Base-by-base conservation (phyloP, 2,888 invertebrate species). In the Scaptomyza reducta region DNA sequence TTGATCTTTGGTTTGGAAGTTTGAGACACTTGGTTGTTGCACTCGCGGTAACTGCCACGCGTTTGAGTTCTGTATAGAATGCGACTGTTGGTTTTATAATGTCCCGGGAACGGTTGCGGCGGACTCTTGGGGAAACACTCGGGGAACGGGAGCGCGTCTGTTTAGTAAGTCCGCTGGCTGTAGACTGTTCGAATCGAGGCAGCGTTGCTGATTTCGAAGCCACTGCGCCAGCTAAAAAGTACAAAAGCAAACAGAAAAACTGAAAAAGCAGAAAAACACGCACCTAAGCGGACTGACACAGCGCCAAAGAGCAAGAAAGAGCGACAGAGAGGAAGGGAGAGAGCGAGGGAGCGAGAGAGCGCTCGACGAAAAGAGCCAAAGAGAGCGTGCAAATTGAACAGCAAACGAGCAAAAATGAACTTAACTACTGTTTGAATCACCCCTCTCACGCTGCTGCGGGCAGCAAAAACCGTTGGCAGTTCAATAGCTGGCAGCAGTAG, bases 161-260 rank as follows among this genome's bases (percentile, higher is more conserved):
- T 59, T 72, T 70, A 56, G 89, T 75, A 78, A 70, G 89, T 89
- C 76, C 75, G 90, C 76, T 87, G 74, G 75, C 73, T 72, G 79
- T 87, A 90, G 89, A 89, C 90, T 89, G 90, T 74, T 63, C 67
- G 83, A 67, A 57, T 66, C 68, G 74, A 31, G 49, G 57, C 53
- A 58, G 60, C 62, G 85, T 57, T 62, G 81, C 53, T 44, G 72
- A 59, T 75, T 81, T 77, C 82, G 65, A 79, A 84, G 69, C 79
- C 60, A 67, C 60, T 64, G 60, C 56, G 70, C 55, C 42, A 76
- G 60, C 75, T 69, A 41, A 68, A 75, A 62, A 67, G 60, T 35
- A 59, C 25, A 66, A 62, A 62, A 58, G 25, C 56, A 68, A 60
- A 64, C 22, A 58, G 55, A 73, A 75, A 60, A 38, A 61, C 31